Percentiles rank a stretch among this genome's conserved stretches.
These are phyloP conservation scores for Avahi laniger DNA, from an alignment of 2,797 vertebrate genomes.

Conservation along the genomic window DNA sequence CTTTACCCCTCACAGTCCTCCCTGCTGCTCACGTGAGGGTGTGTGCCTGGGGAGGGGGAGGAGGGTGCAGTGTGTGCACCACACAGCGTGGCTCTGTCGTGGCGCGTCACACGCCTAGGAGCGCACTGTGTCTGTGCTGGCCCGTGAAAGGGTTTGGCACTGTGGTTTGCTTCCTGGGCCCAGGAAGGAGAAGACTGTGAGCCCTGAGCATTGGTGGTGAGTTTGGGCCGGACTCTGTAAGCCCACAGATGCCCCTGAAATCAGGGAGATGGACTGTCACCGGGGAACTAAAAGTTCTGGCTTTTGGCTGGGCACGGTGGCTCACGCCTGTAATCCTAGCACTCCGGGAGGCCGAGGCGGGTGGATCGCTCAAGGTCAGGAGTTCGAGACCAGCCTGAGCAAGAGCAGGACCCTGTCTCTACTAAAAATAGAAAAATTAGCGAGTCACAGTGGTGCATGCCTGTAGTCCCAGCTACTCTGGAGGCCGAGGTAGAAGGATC, in stretches of 20 bases:
- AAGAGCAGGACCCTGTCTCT: too few species aligned
- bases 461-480: too few species aligned
- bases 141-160: slow-evolving; percentile 30
- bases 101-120: slow-evolving; percentile 52
- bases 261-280: background rate
- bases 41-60: background rate
- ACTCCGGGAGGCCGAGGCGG: too few species aligned
- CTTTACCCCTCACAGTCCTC: background rate
- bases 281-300: background rate
- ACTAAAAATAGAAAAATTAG: too few species aligned
- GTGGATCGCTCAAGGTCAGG: too few species aligned
- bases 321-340: too few species aligned
- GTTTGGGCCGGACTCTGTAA: background rate
- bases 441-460: too few species aligned
- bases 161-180: background rate
- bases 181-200: background rate
- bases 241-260: background rate
- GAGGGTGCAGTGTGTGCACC: slow-evolving; percentile 21
- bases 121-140: slow-evolving; percentile 37
- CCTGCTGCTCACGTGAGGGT: background rate
- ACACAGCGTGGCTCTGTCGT: slow-evolving; percentile 43
- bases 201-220: background rate
- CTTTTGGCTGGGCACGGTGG: background rate
- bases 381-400: too few species aligned
- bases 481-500: too few species aligned